These are phyloP conservation scores for Candidula unifasciata DNA, from an alignment of 2,888 invertebrate species.

Conservation along the genomic window DNA sequence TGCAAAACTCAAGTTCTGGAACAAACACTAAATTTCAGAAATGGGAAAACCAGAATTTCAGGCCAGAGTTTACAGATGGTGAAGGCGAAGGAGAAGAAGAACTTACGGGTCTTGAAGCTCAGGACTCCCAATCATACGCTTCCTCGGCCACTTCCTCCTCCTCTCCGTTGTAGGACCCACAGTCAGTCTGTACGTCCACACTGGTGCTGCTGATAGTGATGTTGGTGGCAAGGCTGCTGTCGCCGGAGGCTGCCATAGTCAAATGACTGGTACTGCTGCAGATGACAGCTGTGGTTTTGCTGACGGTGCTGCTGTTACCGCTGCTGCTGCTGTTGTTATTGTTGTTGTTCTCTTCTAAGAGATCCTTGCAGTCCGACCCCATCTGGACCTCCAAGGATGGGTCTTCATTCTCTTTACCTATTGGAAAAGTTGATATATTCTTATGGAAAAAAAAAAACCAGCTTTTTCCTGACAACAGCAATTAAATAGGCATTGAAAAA, in stretches of 20 bases:
- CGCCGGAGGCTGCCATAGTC: slow-evolving; percentile 37
- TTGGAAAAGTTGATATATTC: too few species aligned
- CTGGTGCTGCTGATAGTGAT: slow-evolving; percentile 11
- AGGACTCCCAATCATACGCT: slow-evolving; percentile 84
- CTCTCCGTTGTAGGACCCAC: slow-evolving; percentile 56
- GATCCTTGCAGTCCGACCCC: slow-evolving; percentile 59
- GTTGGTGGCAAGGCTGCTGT: not conserved
- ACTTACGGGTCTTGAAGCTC: slow-evolving; percentile 85
- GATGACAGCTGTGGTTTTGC: not conserved
- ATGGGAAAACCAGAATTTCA: too few species aligned
- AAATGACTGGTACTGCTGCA: slow-evolving; percentile 21
- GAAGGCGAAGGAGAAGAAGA: too few species aligned
- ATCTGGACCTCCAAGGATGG: slow-evolving; percentile 56
- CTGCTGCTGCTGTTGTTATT: slow-evolving; percentile 53
- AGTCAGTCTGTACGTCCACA: slow-evolving; percentile 29
- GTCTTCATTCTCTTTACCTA: slow-evolving; percentile 75
- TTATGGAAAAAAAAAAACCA: too few species aligned
- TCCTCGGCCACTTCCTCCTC: slow-evolving; percentile 71
- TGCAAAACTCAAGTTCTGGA: too few species aligned
- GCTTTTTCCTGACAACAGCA: too few species aligned
- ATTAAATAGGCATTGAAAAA: too few species aligned
- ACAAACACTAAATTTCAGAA: too few species aligned
- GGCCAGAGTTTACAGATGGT: too few species aligned
- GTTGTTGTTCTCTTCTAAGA: slow-evolving; percentile 57
- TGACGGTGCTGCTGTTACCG: slow-evolving; percentile 10